Evolutionary conservation across 2,113 vertebrate species (phyloP).

Genomic region (Chaenocephalus aceratus): DNA sequence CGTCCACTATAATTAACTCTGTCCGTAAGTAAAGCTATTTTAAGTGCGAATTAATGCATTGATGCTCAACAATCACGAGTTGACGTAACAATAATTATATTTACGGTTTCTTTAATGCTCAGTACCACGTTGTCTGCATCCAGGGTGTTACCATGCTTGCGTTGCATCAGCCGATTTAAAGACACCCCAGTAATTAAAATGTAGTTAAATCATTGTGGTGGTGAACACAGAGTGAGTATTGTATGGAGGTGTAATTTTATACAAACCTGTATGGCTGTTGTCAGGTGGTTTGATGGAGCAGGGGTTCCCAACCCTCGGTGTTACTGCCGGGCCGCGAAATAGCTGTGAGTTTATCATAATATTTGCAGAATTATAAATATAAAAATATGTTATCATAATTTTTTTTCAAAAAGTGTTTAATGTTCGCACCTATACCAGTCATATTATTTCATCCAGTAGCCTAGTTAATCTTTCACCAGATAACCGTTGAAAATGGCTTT

Average conservation of each 20-base stretch:
- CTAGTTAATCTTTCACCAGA: no score
- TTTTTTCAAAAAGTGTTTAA: no score
- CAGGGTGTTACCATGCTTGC: slow-evolving; percentile 11
- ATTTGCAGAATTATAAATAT: no score
- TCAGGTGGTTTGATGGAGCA: not conserved
- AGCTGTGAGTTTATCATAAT: no score
- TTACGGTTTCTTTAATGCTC: slow-evolving; percentile 3
- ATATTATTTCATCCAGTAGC: no score
- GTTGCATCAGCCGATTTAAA: slow-evolving; percentile 70
- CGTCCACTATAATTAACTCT: not conserved
- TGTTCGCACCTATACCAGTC: no score
- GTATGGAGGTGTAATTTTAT: not conserved
- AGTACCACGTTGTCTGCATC: not conserved
- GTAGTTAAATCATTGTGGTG: no score
- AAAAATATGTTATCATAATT: no score
- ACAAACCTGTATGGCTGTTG: not conserved
- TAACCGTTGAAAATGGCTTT: no score
- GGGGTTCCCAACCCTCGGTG: no score
- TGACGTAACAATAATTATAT: not conserved
- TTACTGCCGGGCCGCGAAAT: no score
- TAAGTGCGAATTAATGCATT: not conserved
- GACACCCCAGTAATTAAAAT: not conserved
- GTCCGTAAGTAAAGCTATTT: not conserved
- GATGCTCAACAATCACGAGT: not conserved
- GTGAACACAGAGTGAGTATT: not conserved